Evolutionary conservation across 2,113 vertebrate species (phyloP).

Genomic region (Vulpes ferrilata): DNA sequence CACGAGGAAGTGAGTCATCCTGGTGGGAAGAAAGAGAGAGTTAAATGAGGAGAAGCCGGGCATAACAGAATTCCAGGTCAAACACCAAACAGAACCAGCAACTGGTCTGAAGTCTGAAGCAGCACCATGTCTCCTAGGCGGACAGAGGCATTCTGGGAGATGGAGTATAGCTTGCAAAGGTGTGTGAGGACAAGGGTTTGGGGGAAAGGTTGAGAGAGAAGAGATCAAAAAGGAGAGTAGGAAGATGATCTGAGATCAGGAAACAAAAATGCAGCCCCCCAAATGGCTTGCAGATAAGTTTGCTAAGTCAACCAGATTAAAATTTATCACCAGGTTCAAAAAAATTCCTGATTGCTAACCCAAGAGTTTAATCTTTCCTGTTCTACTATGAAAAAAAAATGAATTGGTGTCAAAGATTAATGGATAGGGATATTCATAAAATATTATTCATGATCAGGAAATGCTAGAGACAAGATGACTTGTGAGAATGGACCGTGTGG

Average conservation of each 20-base stretch:
- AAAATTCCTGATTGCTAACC: background rate
- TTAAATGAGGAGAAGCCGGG: background rate
- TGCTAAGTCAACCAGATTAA: background rate
- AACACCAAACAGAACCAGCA: background rate
- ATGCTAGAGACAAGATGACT: background rate
- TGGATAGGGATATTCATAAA: background rate
- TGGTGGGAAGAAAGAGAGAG: background rate
- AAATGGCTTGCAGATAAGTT: background rate
- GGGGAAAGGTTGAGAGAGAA: background rate
- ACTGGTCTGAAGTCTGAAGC: accelerated
- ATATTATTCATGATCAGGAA: background rate
- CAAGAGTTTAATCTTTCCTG: background rate
- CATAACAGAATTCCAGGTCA: accelerated
- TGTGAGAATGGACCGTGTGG: no score
- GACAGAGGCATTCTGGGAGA: accelerated
- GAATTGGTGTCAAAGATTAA: background rate
- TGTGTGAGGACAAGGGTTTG: no score
- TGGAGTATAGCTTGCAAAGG: background rate
- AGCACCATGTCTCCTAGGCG: accelerated
- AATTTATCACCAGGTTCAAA: background rate
- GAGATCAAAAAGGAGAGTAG: background rate
- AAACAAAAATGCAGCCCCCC: background rate
- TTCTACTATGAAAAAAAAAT: background rate
- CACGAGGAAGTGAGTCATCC: background rate
- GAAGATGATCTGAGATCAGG: background rate